A percentile compares a stretch with the other conserved stretches of the same genome.
phyloP scores from a whole-genome alignment of 2,797 vertebrate genomes.

The Odontamblyopus rebecca region DNA sequence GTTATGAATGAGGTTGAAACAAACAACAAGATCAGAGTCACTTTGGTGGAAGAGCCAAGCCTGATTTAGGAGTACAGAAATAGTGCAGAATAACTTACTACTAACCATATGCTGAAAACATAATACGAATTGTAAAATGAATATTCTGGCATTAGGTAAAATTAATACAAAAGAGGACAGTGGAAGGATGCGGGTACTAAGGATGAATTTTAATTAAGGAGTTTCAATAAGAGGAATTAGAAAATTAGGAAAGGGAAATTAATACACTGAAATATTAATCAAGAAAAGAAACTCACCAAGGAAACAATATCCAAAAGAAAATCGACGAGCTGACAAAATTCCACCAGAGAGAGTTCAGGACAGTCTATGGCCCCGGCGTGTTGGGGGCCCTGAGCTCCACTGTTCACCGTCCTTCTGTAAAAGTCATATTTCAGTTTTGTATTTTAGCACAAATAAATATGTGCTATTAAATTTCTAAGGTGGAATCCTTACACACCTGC shows the following conservation, averaged over 20 bases:
- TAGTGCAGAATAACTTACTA: neutral
- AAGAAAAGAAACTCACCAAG: constrained; percentile 85
- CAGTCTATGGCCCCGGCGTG: constrained; percentile 76
- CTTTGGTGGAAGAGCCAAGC: constrained; percentile 15
- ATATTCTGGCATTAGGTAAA: neutral
- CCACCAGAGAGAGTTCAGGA: constrained; percentile 85
- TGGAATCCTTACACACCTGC: constrained; percentile 79
- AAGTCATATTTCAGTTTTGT: neutral
- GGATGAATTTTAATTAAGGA: neutral
- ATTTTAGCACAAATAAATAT: neutral
- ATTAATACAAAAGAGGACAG: neutral
- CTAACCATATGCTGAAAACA: too few species aligned
- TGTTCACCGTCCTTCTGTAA: constrained; percentile 85
- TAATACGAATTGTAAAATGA: neutral
- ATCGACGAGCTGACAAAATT: constrained; percentile 95
- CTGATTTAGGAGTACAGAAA: constrained; percentile 9
- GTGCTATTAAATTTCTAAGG: neutral
- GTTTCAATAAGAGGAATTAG: too few species aligned
- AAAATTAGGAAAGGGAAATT: neutral
- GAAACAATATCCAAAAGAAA: constrained; percentile 99
- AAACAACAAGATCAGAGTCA: constrained; percentile 25
- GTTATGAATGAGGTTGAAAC: constrained; percentile 19
- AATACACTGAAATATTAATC: neutral
- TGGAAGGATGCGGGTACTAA: neutral
- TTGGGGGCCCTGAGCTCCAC: constrained; percentile 69